phyloP scores from a whole-genome alignment of 2,113 vertebrate species.

The Saccopteryx bilineata region DNA sequence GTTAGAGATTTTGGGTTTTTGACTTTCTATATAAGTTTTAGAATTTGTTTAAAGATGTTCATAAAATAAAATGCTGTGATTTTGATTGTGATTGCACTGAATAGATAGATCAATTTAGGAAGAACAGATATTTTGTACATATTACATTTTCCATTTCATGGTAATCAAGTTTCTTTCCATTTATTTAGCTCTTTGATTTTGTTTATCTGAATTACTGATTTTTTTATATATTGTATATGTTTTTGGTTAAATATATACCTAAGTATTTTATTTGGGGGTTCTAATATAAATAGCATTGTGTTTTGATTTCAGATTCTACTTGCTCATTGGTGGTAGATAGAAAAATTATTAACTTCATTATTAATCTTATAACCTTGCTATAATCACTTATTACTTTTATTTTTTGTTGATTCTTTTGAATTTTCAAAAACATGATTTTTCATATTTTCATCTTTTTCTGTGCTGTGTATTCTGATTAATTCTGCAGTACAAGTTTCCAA shows the following conservation, averaged over 20 bases:
- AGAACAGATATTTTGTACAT: background rate
- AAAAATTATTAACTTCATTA: background rate
- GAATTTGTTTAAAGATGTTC: background rate
- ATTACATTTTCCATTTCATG: background rate
- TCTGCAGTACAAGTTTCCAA: background rate
- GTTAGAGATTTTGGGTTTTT: background rate
- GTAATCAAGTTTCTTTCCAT: background rate
- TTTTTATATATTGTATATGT: background rate
- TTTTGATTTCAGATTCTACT: background rate
- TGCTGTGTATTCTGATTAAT: background rate
- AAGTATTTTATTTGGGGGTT: background rate
- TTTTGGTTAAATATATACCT: background rate
- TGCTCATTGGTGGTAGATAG: background rate
- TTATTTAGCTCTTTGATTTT: background rate
- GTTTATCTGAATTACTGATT: background rate
- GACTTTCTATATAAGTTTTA: background rate
- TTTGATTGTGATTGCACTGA: background rate
- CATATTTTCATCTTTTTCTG: constrained; percentile 29
- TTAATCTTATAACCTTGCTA: background rate
- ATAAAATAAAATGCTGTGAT: background rate
- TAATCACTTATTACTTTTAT: background rate
- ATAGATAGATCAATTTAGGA: background rate
- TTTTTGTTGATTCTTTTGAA: background rate
- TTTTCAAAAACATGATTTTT: background rate
- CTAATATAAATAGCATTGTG: background rate